These are phyloP conservation scores for Serinus canaria DNA, from an alignment of 2,113 vertebrate species.

Conservation along the genomic window DNA sequence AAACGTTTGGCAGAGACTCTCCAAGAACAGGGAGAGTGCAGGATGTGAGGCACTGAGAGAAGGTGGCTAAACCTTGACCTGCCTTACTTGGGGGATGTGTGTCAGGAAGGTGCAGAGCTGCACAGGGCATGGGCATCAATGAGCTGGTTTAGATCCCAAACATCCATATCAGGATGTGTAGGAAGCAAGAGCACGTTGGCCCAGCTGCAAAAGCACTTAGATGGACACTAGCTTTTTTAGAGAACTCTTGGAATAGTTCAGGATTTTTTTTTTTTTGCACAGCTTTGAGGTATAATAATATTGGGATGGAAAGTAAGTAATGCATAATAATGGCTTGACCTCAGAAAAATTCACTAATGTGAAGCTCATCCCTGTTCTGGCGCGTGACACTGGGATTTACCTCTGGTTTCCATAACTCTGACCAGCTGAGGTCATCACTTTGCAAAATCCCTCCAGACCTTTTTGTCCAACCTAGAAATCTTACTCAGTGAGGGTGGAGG, in stretches of 20 bases:
- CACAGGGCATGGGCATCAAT: not conserved
- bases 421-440: not conserved
- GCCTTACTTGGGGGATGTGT: fast-evolving
- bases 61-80: not conserved
- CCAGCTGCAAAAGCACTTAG: constrained; percentile 3
- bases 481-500: not conserved
- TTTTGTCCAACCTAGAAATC: not conserved
- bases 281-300: not conserved
- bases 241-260: not conserved
- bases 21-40: not conserved
- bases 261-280: not conserved
- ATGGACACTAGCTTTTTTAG: not conserved
- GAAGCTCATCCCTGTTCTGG: not conserved
- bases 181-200: not conserved
- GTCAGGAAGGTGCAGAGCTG: not conserved
- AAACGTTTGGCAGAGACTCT: not conserved
- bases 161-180: not conserved
- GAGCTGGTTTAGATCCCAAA: not conserved
- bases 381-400: not conserved
- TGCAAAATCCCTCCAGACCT: not conserved
- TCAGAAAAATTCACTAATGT: not conserved
- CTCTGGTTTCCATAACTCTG: not conserved
- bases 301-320: not conserved
- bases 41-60: not conserved
- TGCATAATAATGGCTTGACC: not conserved